A percentile compares a stretch with the other conserved stretches of the same genome.
Evolutionary conservation across 2,797 vertebrate species (phyloP).

Genomic region (Cyprinodon diabolis): DNA sequence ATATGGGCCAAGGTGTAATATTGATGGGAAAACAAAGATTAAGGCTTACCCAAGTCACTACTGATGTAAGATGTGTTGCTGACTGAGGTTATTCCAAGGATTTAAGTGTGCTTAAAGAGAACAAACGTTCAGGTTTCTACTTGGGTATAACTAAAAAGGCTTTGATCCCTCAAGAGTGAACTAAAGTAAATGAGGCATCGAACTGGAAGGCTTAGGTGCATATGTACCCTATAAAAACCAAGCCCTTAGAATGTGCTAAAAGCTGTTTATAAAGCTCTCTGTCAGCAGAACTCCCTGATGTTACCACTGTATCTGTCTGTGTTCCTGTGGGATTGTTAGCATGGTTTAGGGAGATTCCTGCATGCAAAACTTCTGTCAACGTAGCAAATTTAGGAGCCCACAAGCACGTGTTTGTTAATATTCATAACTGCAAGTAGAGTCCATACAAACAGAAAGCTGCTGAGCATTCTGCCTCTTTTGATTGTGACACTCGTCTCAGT

Average conservation of each 20-base stretch:
- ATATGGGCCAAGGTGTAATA: not conserved
- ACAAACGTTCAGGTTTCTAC: not conserved
- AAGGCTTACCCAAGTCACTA: not conserved
- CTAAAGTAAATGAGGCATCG: conserved; percentile 10
- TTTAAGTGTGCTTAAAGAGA: not conserved
- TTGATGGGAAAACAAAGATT: not conserved
- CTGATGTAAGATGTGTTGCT: not conserved
- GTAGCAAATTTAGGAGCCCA: conserved; percentile 58
- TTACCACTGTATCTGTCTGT: conserved; percentile 24
- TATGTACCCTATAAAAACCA: conserved; percentile 6
- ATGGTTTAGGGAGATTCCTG: conserved; percentile 44
- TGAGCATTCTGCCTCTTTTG: conserved; percentile 52
- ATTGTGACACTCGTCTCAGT: conserved; percentile 47
- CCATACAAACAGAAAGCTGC: conserved; percentile 29
- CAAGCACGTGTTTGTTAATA: conserved; percentile 43
- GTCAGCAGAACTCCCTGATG: conserved; percentile 64
- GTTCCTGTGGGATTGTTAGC: conserved; percentile 11
- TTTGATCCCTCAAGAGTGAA: conserved; percentile 2
- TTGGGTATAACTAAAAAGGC: not conserved
- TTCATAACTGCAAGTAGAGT: conserved; percentile 47
- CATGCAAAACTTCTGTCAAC: conserved; percentile 65
- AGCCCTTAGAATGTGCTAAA: conserved; percentile 45
- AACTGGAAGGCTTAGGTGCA: not conserved
- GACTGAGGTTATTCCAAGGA: not conserved
- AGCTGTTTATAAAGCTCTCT: conserved; percentile 55